Evolutionary conservation across 2,888 invertebrate genomes (phyloP).

Genomic region (Conchocele bisecta): DNA sequence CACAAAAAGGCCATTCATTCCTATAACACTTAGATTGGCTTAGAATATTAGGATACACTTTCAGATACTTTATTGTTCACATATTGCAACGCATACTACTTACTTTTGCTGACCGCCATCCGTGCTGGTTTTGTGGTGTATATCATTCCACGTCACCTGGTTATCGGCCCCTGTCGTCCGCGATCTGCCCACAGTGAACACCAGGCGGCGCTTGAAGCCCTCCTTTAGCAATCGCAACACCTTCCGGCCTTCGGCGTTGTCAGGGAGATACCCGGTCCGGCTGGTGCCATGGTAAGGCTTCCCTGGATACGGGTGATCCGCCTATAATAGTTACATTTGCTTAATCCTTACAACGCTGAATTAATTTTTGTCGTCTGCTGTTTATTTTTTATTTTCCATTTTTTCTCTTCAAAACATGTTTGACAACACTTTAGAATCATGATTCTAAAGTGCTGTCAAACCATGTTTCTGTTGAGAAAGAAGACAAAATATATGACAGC

Average conservation of each 20-base stretch:
- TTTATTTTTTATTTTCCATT: too few species aligned
- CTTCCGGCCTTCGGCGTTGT: conserved; percentile 62
- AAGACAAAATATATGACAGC: too few species aligned
- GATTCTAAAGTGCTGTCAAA: too few species aligned
- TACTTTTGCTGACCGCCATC: conserved; percentile 56
- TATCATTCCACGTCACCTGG: conserved; percentile 67
- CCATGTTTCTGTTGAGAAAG: too few species aligned
- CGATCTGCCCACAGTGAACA: conserved; percentile 72
- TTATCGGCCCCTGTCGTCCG: conserved; percentile 68
- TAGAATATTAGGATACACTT: neutral
- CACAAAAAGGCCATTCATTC: too few species aligned
- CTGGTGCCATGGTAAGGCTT: conserved; percentile 58
- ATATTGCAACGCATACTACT: neutral
- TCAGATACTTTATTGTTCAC: neutral
- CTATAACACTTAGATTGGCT: too few species aligned
- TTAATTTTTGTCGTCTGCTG: too few species aligned
- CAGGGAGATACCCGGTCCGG: conserved; percentile 67
- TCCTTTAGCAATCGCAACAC: conserved; percentile 58
- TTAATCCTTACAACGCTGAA: too few species aligned
- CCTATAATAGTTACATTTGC: conserved; percentile 11
- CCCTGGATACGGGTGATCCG: conserved; percentile 70
- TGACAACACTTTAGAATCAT: too few species aligned
- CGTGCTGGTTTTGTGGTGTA: conserved; percentile 63
- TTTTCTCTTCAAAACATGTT: too few species aligned
- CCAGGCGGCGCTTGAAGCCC: conserved; percentile 64